phyloP scores from a whole-genome alignment of 2,888 invertebrate genomes.

The Rhyacophila evoluta region DNA sequence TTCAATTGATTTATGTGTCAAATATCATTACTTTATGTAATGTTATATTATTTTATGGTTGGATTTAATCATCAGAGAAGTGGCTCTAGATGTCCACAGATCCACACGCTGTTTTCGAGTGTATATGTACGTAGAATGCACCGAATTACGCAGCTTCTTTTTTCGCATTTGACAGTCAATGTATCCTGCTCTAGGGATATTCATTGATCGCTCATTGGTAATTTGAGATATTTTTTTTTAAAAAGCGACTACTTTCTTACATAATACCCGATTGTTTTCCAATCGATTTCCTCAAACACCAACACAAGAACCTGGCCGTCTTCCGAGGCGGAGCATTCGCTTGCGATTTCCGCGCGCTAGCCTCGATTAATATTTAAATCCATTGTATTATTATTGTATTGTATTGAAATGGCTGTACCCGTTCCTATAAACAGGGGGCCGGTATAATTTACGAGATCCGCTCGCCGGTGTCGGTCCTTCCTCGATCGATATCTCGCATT shows the following conservation, averaged over 20 bases:
- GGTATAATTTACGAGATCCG: conserved; percentile 39
- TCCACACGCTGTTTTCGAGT: no score
- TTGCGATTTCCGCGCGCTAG: conserved; percentile 31
- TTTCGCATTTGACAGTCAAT: no score
- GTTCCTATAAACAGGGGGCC: conserved; percentile 39
- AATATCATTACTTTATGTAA: no score
- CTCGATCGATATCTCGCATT: conserved; percentile 44
- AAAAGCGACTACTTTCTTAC: background rate
- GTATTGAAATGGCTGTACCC: conserved; percentile 10
- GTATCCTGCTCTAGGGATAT: no score
- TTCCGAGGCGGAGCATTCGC: background rate
- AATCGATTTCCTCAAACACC: conserved; percentile 23
- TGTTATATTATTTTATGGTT: no score
- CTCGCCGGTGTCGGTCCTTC: conserved; percentile 25
- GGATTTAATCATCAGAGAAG: no score
- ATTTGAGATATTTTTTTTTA: background rate
- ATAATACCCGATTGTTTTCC: background rate
- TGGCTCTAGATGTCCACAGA: no score
- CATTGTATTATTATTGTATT: conserved; percentile 37
- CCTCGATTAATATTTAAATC: conserved; percentile 41
- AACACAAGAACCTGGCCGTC: background rate
- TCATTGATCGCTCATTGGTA: no score
- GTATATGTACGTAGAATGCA: no score
- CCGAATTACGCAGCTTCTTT: no score
- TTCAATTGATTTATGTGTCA: no score